Percentiles rank a stretch among this genome's conserved stretches.
These are phyloP conservation scores for Sthenelais limicola DNA, from an alignment of 2,888 invertebrate species.

Conservation along the genomic window DNA sequence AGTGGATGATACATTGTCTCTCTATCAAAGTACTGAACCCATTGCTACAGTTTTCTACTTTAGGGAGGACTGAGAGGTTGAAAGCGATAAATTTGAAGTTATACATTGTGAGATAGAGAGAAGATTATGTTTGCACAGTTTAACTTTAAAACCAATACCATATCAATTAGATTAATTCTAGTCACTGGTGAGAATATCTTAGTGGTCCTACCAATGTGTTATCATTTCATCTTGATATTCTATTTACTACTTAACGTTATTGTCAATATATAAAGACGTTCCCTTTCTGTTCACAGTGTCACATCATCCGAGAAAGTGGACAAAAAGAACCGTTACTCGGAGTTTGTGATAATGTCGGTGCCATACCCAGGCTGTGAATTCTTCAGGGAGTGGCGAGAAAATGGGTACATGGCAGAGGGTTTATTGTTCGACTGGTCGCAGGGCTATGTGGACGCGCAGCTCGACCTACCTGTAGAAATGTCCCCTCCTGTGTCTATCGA, in stretches of 20 bases:
- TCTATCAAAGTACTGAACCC: too few relatives aligned
- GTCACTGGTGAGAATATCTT: too few relatives aligned
- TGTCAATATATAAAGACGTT: background rate
- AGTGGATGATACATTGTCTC: too few relatives aligned
- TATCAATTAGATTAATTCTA: too few relatives aligned
- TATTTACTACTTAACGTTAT: background rate
- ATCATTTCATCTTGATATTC: too few relatives aligned
- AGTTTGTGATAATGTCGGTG: conserved; percentile 81
- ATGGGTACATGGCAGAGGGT: conserved; percentile 79
- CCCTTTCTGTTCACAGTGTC: conserved; percentile 75
- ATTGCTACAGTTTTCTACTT: too few relatives aligned
- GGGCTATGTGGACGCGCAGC: conserved; percentile 65
- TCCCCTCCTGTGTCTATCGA: conserved; percentile 72
- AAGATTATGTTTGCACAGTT: too few relatives aligned
- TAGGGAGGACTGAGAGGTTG: too few relatives aligned
- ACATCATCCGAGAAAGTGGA: conserved; percentile 89
- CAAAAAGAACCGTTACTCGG: conserved; percentile 82
- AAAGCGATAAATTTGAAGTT: too few relatives aligned
- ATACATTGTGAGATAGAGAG: too few relatives aligned
- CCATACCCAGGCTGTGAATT: conserved; percentile 91
- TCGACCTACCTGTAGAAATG: conserved; percentile 64
- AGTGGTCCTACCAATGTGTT: too few relatives aligned
- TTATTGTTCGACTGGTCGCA: conserved; percentile 84
- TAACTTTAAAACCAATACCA: too few relatives aligned
- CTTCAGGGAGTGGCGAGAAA: conserved; percentile 82